phyloP scores from a whole-genome alignment of 2,797 vertebrate genomes.

The Scomberomorus guttatus region DNA sequence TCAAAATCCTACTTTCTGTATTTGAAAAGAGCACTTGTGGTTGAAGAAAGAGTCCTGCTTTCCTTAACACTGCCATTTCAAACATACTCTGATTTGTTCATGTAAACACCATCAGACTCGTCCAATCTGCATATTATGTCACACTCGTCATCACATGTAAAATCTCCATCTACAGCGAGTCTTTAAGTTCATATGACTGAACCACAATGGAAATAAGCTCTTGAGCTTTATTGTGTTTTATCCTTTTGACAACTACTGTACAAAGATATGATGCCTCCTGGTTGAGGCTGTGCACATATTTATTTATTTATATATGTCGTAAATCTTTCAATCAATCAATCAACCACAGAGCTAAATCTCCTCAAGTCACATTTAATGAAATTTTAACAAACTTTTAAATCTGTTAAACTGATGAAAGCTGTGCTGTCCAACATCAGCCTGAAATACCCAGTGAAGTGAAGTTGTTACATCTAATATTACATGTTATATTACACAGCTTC shows the following conservation, averaged over 20 bases:
- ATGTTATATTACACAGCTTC: slow-evolving; percentile 27
- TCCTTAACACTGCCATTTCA: too few relatives aligned
- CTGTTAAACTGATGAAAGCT: slow-evolving; percentile 1
- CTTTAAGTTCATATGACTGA: not conserved
- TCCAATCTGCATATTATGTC: not conserved
- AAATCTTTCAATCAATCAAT: too few relatives aligned
- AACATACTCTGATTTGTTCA: too few relatives aligned
- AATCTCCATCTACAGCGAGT: not conserved
- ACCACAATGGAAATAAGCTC: too few relatives aligned
- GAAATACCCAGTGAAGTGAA: slow-evolving; percentile 6
- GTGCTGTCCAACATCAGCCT: slow-evolving; percentile 21
- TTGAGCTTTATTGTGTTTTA: too few relatives aligned
- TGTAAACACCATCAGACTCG: not conserved
- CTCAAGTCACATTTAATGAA: slow-evolving; percentile 7
- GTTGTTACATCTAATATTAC: slow-evolving; percentile 45
- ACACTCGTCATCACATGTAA: not conserved
- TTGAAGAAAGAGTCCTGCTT: not conserved
- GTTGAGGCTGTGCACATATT: too few relatives aligned
- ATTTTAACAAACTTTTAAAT: not conserved
- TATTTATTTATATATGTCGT: too few relatives aligned
- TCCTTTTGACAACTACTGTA: too few relatives aligned
- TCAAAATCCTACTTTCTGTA: not conserved
- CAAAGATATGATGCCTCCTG: too few relatives aligned
- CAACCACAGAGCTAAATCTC: not conserved
- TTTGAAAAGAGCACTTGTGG: slow-evolving; percentile 10